phyloP scores from a whole-genome alignment of 2,797 vertebrate genomes.

The Gambusia yucatana region DNA sequence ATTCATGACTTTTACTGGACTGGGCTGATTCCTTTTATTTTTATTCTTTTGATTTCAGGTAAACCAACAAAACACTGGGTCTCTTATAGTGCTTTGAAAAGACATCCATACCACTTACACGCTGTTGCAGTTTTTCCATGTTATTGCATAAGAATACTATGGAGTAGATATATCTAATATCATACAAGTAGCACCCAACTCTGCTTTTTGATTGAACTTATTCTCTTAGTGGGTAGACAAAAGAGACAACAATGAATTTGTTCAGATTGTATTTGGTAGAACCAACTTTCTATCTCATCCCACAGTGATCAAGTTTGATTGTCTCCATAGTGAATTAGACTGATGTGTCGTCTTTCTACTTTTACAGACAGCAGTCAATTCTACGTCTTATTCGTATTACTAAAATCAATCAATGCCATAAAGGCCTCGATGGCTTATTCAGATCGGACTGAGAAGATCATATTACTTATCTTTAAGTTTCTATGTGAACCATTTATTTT shows the following conservation, averaged over 20 bases:
- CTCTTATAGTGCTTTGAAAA: not conserved
- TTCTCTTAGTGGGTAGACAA: not conserved
- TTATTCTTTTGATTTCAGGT: not conserved
- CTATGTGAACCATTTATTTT: too few species aligned
- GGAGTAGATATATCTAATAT: too few species aligned
- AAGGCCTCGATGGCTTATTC: not conserved
- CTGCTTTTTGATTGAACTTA: not conserved
- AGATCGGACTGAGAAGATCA: not conserved
- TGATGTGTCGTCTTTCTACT: not conserved
- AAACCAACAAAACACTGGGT: not conserved
- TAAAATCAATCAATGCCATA: not conserved
- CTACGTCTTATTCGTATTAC: not conserved
- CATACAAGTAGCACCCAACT: not conserved
- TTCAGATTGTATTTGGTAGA: not conserved
- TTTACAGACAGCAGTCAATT: not conserved
- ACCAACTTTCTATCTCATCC: not conserved
- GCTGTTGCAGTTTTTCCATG: not conserved
- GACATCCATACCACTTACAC: not conserved
- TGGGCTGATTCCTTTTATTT: slow-evolving; percentile 33
- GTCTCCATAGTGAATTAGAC: not conserved
- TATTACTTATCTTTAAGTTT: too few species aligned
- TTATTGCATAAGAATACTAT: not conserved
- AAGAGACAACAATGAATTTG: not conserved
- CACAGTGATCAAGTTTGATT: not conserved
- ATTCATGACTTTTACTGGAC: slow-evolving; percentile 64